These are phyloP conservation scores for Scolopax rusticola DNA, from an alignment of 2,797 vertebrate species.

Conservation along the genomic window DNA sequence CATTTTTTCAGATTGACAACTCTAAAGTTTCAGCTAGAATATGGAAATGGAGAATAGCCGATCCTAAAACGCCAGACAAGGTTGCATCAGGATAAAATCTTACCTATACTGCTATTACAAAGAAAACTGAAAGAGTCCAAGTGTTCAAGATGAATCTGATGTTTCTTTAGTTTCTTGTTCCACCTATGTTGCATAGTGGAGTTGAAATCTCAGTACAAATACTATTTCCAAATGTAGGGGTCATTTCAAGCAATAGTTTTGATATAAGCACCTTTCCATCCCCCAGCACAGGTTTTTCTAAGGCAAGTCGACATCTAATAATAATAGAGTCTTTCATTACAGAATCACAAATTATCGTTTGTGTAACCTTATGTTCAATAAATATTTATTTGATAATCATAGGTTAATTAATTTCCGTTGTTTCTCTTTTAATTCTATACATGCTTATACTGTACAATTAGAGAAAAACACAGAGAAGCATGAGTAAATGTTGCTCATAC, in stretches of 20 bases:
- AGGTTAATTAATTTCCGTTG: slow-evolving; percentile 37
- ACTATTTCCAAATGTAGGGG: background rate
- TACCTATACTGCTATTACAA: background rate
- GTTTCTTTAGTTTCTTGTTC: background rate
- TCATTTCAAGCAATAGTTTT: background rate
- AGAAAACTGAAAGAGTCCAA: background rate
- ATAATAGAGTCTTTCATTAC: background rate
- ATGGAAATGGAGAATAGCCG: background rate
- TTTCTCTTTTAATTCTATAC: slow-evolving; percentile 41
- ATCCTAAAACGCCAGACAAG: background rate
- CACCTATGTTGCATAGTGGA: background rate
- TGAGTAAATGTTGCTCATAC: slow-evolving; percentile 58
- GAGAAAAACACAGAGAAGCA: slow-evolving; percentile 23
- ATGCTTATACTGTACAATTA: background rate
- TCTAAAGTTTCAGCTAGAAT: background rate
- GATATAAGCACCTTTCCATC: background rate
- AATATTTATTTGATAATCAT: slow-evolving; percentile 46
- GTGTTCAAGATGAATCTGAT: background rate
- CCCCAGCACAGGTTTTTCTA: background rate
- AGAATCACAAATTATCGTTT: background rate
- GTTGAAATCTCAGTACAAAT: background rate
- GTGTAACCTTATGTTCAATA: background rate
- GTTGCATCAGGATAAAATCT: background rate
- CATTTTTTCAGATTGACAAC: background rate
- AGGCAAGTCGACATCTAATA: background rate